Percentiles rank a stretch among this genome's conserved stretches.
These are phyloP conservation scores for Takifugu ocellatus DNA, from an alignment of 2,797 vertebrate species.

Conservation along the genomic window DNA sequence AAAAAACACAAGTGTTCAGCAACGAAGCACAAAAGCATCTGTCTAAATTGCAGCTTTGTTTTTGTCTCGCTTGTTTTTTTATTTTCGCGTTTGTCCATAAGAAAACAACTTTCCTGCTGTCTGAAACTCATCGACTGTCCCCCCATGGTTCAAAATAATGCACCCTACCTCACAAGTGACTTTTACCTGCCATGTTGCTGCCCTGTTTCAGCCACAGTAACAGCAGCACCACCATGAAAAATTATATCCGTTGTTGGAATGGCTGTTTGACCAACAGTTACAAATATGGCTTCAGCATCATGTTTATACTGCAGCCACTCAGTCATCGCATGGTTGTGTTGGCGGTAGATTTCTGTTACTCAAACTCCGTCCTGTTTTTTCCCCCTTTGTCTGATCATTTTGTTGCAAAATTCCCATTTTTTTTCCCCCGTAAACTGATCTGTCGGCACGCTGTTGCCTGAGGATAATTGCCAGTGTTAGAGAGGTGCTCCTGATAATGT, in stretches of 20 bases:
- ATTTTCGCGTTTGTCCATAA: too few relatives aligned
- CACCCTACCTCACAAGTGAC: constrained; percentile 48
- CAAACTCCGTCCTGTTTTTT: constrained; percentile 3
- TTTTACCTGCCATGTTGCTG: constrained; percentile 9
- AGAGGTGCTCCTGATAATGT: constrained; percentile 47
- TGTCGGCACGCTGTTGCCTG: constrained; percentile 55
- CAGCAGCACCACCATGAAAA: not conserved
- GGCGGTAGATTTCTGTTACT: too few relatives aligned
- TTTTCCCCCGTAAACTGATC: constrained; percentile 10
- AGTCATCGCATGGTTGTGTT: constrained; percentile 10
- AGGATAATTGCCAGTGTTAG: constrained; percentile 48
- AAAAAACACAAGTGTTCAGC: not conserved
- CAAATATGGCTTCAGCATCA: too few relatives aligned
- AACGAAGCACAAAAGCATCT: not conserved
- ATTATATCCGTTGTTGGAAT: not conserved
- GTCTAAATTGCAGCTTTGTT: not conserved
- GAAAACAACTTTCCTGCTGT: constrained; percentile 5
- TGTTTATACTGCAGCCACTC: too few relatives aligned
- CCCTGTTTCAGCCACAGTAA: constrained; percentile 4
- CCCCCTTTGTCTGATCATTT: constrained; percentile 7
- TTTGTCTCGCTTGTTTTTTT: not conserved
- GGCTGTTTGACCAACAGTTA: not conserved
- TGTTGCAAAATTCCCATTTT: constrained; percentile 17
- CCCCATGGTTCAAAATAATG: constrained; percentile 9
- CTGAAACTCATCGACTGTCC: not conserved